Base-by-base conservation (phyloP, 1,140 invertebrate species). In the Steinernema khuongi region DNA sequence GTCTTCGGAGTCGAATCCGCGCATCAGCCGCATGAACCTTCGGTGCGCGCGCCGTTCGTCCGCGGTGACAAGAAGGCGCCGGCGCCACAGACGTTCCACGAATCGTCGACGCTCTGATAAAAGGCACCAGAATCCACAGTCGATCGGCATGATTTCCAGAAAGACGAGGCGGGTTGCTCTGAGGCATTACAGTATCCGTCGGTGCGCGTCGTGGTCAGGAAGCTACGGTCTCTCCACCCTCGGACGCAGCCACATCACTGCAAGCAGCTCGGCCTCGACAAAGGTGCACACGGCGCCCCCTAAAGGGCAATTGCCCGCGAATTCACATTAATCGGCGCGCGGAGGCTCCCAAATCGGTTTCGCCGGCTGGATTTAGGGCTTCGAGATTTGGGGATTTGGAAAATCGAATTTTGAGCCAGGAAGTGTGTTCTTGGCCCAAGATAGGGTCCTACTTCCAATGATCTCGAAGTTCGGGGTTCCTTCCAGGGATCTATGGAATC, bases 1-100 rank as follows among this genome's bases (percentile, higher is more conserved):
- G 67, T 84, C 83, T 72, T 84, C 83, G 4, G 83, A 74, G 73
- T 84, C 83, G 68, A 84, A 84, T 22, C 83, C 83, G 26, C 81
- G 81, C 83, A 84, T 84, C 30, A 84, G 75, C 1, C 80, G 83
- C 31, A 82, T 74, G 71, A 84, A 84, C 36, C 83, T 78, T 67
- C 83, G 74, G 32, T 81, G 75, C 14, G 83, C 83, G 30, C 81
- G 77, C 33, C 78, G 71, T 41, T 84, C 83, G 73, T 84, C 83
- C 68, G 81, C 76, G 18, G 83, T 85, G 66, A 84, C 77, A 18
- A 84, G 71, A n/a, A 80, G 75, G 32, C 71, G 32, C 32, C 69
- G 36, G 69, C 80, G 43, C 74, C 70, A 79, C 1, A 81, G 44
- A 41, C 71, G 72, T 69, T 75, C 74, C 36, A 80, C 67, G 31